Base-by-base conservation (phyloP, 1,140 invertebrate species). In the Geopemphigus sp. region DNA sequence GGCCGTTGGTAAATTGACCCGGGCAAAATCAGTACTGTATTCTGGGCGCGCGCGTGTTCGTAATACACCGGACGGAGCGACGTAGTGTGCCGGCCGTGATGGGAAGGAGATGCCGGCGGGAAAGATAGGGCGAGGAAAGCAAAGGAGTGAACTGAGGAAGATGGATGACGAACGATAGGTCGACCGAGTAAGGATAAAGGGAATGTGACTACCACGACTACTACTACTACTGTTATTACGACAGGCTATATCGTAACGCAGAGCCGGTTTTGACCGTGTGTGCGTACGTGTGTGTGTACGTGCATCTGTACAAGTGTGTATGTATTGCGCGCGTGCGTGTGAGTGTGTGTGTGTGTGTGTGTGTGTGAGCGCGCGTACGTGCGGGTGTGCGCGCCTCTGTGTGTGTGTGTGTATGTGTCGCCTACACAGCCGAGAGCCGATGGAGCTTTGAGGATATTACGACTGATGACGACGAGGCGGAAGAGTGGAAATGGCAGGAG, bases 361-460 rank as follows among this genome's bases (percentile, higher is more conserved):
- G 32, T 39, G 32, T 39, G 32, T 8, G 32, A n/a, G n/a, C n/a
- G n/a, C n/a, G n/a, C n/a, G n/a, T n/a, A n/a, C n/a, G n/a, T n/a
- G n/a, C n/a, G n/a, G n/a, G n/a, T n/a, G n/a, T n/a, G n/a, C n/a
- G n/a, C n/a, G n/a, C n/a, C n/a, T n/a, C 8, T n/a, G n/a, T n/a
- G n/a, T n/a, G n/a, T n/a, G n/a, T n/a, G n/a, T 70, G 66, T 70
- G 47, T 70, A 32, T 19, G 50, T 72, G 47, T 53, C 68, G 47
- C 50, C 47, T 54, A 72, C 47, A 72, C 24, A 12, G 50, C 68
- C 68, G 26, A 72, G 68, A 72, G 68, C 68, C 68, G 68, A 72
- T 54, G 24, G 68, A 72, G 68, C 68, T 72, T 72, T 72, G 68
- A 54, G 68, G 50, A 72, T 72, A 72, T 72, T 72, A 72, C 68